Evolutionary conservation across 2,113 vertebrate genomes (phyloP), one percentile per base, ranked within the genome.

Genomic region (Danio rerio): DNA sequence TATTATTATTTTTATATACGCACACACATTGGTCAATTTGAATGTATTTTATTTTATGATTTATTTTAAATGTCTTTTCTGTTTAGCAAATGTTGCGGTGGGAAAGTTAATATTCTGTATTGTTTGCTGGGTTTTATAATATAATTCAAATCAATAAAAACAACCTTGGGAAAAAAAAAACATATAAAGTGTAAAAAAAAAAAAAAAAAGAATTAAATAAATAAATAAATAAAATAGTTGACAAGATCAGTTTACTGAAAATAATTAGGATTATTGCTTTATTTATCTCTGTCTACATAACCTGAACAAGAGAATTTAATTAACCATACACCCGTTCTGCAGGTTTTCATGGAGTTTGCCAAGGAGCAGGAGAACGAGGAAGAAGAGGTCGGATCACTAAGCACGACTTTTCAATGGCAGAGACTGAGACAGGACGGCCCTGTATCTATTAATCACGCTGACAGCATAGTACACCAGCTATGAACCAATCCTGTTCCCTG

Each of bases 281-380:
- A 16, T 11, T 43, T 65, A 7, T 45, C 63, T 66, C 63, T 66
- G 63, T 45, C 16, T 61, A 61, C 16, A 20, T 21, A n/a, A 16
- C 9, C 58, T 9, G 9, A 11, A 9, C 65, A 16, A 8, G 43
- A 9, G n/a, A 18, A 49, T 20, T 47, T 1, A 5, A 18, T 68
- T 68, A 47, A 68, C 9, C 9, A 2, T 68, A 6, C 45, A 63
- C 61, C 9, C 65, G 21, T 78, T 52, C 18, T 78, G 10, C 63
- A 83, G 80, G 78, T 87, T 73, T 94, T 94, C 52, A 88, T 95
- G 93, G 93, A 95, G 86, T 94, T 95, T 0, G 93, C 92, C 0
- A 95, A 94, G 87, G 93, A 95, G 89, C 94, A 95, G 90, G 93
- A 95, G 84, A 91, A 83, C 0, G 93, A 93, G 66, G 92, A 94